Conservation (phyloP, 2,797 vertebrate species). For the Bradypodion pumilum region DNA sequence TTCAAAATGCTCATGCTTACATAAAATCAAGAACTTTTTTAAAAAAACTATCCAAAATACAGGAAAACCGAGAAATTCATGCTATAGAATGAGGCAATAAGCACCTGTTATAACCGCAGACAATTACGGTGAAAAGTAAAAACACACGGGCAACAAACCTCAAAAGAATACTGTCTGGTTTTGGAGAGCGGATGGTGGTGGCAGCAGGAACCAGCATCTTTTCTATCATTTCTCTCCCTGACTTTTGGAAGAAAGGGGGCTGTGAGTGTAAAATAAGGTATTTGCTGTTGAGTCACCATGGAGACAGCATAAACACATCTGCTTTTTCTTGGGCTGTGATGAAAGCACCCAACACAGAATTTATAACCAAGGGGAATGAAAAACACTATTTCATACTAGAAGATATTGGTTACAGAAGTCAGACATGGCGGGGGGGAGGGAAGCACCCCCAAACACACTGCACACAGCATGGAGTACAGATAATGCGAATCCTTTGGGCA, state of each 20-base stretch:
- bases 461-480: conserved; percentile 2
- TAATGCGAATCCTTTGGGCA: conserved; percentile 24
- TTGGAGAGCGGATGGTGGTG: too few species aligned
- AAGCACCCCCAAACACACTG: conserved; percentile 47
- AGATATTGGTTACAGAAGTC: conserved; percentile 34
- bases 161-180: conserved; percentile 47
- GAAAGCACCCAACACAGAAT: conserved; percentile 60
- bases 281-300: conserved; percentile 71
- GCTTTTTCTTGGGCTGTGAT: conserved; percentile 68
- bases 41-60: background rate
- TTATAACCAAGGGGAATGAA: conserved; percentile 42
- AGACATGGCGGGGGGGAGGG: conserved; percentile 1
- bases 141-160: conserved; percentile 19
- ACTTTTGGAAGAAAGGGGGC: conserved; percentile 54
- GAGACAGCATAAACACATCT: conserved; percentile 75
- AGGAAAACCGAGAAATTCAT: background rate
- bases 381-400: conserved; percentile 47
- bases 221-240: conserved; percentile 28
- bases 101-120: conserved; percentile 4
- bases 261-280: conserved; percentile 48
- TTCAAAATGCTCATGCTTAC: background rate
- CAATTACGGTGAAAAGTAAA: conserved; percentile 28
- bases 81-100: conserved; percentile 38
- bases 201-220: conserved; percentile 27
- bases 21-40: conserved; percentile 12